Conservation (phyloP, 2,888 invertebrate species). For the Lissonota sp. region DNA sequence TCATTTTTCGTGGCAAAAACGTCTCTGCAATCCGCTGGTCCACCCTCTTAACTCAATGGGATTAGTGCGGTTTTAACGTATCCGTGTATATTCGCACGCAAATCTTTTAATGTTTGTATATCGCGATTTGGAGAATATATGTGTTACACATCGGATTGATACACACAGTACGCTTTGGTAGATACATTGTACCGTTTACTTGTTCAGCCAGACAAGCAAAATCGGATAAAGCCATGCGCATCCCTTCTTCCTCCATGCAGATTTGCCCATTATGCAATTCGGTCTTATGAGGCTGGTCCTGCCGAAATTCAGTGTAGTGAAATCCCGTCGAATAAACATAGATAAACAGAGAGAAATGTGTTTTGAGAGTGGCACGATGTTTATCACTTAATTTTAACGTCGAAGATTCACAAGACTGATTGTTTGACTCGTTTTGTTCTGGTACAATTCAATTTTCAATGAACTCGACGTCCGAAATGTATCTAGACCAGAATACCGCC, state of each 20-base stretch:
- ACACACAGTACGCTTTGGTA: slow-evolving; percentile 61
- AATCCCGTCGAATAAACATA: slow-evolving; percentile 40
- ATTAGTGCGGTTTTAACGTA: slow-evolving; percentile 62
- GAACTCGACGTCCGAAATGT: no score
- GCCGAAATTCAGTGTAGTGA: slow-evolving; percentile 48
- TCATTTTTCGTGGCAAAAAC: slow-evolving; percentile 60
- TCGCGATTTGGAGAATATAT: no score
- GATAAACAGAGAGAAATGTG: no score
- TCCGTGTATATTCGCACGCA: slow-evolving; percentile 28
- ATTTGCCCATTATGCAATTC: slow-evolving; percentile 72
- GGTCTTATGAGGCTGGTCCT: slow-evolving; percentile 71
- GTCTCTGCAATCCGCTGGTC: slow-evolving; percentile 48
- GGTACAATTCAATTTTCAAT: no score
- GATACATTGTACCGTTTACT: slow-evolving; percentile 67
- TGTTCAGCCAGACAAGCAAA: slow-evolving; percentile 66
- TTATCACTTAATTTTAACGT: slow-evolving; percentile 5
- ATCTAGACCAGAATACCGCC: no score
- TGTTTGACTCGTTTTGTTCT: neutral
- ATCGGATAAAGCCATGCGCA: slow-evolving; percentile 68
- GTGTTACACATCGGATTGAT: slow-evolving; percentile 49
- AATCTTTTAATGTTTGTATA: slow-evolving; percentile 61
- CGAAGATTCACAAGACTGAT: neutral
- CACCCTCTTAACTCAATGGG: slow-evolving; percentile 32
- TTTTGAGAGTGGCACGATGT: neutral
- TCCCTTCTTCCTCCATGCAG: slow-evolving; percentile 54